Evolutionary conservation across 2,113 vertebrate genomes (phyloP), one percentile per base, ranked within the genome.

Genomic region (Macquaria australasica): DNA sequence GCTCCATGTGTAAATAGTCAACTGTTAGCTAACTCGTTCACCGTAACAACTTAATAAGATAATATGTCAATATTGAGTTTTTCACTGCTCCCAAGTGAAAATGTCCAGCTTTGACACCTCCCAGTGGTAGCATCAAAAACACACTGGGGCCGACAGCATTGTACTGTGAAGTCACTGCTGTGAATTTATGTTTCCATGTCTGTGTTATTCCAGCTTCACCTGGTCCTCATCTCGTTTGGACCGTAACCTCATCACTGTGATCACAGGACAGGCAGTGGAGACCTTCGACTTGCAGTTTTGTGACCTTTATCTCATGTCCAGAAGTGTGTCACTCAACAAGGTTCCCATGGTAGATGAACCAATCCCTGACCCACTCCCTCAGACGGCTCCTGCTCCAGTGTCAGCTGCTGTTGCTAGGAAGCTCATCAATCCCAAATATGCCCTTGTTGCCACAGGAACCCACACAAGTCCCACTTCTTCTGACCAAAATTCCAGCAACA

Each of bases 401-500:
- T 75, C 97, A 0, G 96, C 96, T 0, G 78, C 97, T 0, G 74
- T 97, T 39, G 97, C 97, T 25, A 96, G 97, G 93, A 99, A 97
- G 78, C 91, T 98, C 2, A 96, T 99, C 84, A 99, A 99, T 89
- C 98, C 98, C 37, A 99, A 99, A 86, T 99, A 99, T 0, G 97
- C 98, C 0, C 86, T 99, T 66, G 98, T 99, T 67, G 94, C 94
- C 83, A 77, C 95, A 0, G 97, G 96, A 4, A 96, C 96, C 63
- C 94, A 97, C 1, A 94, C 89, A 23, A 98, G 97, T 92, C 85
- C 89, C 7, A 23, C 87, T 16, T 96, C 97, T 0, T 97, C 97
- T 0, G 96, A 97, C 86, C 96, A 96, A 67, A 96, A 93, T 50
- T 93, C 95, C 84, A 97, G 90, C 74, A 93, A 95, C 73, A 96